Percentiles rank a stretch among this genome's conserved stretches.
These are phyloP conservation scores for Nomada goodeniana DNA, from an alignment of 2,888 invertebrate species.

Conservation along the genomic window DNA sequence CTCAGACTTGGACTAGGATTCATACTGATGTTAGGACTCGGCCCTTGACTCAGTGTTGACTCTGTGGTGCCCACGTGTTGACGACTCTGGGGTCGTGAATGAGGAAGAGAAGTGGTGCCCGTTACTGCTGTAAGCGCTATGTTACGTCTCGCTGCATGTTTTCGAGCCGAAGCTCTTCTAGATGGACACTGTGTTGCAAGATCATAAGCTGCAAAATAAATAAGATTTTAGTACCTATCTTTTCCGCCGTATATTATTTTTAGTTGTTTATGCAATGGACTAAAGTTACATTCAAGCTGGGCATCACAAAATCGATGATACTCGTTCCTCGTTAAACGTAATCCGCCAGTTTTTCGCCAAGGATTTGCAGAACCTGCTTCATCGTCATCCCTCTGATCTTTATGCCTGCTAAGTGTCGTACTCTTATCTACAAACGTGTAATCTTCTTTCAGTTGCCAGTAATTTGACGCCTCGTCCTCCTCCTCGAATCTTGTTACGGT, in stretches of 20 bases:
- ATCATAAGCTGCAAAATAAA: conserved; percentile 88
- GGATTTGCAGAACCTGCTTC: conserved; percentile 81
- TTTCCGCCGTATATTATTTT: background rate
- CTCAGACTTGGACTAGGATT: conserved; percentile 77
- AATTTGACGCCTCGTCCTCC: conserved; percentile 73
- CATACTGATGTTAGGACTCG: conserved; percentile 77
- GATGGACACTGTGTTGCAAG: conserved; percentile 93
- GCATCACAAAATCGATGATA: conserved; percentile 92
- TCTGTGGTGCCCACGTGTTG: conserved; percentile 72
- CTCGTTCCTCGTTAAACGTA: conserved; percentile 89
- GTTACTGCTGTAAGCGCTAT: conserved; percentile 84
- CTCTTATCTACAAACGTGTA: conserved; percentile 62
- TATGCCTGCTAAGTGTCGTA: conserved; percentile 50
- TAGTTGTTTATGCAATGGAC: background rate
- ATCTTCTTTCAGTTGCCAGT: conserved; percentile 73
- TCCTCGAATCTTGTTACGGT: conserved; percentile 78
- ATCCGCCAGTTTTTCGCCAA: conserved; percentile 81
- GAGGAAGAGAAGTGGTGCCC: conserved; percentile 89
- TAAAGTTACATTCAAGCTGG: conserved; percentile 90
- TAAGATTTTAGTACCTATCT: background rate
- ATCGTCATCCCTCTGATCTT: conserved; percentile 77
- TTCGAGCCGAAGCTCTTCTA: conserved; percentile 88
- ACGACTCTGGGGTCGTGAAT: conserved; percentile 87
- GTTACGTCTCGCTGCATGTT: conserved; percentile 89
- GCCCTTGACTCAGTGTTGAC: conserved; percentile 66